These are phyloP conservation scores for Phengaris alcon DNA, from an alignment of 2,888 invertebrate genomes.

Conservation along the genomic window DNA sequence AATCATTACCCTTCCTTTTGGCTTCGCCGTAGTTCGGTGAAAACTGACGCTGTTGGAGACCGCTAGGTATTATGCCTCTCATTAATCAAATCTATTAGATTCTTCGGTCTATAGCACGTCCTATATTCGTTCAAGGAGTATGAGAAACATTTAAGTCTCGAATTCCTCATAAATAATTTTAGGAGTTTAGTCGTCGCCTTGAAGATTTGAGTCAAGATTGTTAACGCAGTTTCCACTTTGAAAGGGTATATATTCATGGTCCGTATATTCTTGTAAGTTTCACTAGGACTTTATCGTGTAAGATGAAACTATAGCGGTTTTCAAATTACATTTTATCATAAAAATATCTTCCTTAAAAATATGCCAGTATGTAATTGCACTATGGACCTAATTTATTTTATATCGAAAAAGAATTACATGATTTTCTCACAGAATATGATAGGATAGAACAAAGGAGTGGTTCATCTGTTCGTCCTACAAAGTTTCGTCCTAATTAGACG, in stretches of 20 bases:
- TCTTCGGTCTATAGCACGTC: neutral
- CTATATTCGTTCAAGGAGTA: neutral
- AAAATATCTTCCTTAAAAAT: neutral
- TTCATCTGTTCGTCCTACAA: too few relatives aligned
- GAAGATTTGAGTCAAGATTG: slow-evolving; percentile 32
- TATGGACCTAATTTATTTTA: too few relatives aligned
- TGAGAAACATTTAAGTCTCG: slow-evolving; percentile 16
- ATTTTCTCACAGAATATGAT: too few relatives aligned
- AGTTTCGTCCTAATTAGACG: too few relatives aligned
- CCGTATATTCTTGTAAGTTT: slow-evolving; percentile 11
- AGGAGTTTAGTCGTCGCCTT: slow-evolving; percentile 16
- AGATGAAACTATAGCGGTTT: neutral
- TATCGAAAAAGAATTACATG: too few relatives aligned
- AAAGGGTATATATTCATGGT: slow-evolving; percentile 27
- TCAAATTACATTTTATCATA: neutral
- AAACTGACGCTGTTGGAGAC: too few relatives aligned
- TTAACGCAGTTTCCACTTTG: slow-evolving; percentile 31
- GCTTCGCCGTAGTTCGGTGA: neutral
- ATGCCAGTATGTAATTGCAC: too few relatives aligned
- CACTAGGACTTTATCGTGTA: neutral
- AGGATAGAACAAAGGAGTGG: too few relatives aligned
- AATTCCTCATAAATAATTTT: slow-evolving; percentile 26
- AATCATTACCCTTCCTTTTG: too few relatives aligned
- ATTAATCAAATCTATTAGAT: neutral
- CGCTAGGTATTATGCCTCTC: neutral